Conservation (phyloP, 2,113 vertebrate species). For the Catagonus wagneri region DNA sequence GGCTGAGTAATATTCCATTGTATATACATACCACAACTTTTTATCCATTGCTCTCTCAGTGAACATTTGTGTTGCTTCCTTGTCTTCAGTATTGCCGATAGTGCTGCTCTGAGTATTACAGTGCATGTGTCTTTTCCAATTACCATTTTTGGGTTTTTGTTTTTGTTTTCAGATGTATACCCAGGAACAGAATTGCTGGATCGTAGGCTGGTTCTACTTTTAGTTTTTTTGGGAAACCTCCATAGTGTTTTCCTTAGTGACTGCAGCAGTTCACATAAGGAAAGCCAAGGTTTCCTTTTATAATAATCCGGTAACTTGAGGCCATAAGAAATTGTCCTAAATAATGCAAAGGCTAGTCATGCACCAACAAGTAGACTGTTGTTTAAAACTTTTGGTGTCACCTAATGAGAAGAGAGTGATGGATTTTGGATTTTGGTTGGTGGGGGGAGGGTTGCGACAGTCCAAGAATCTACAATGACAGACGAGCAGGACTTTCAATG, state of each 20-base stretch:
- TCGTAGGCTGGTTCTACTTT: background rate
- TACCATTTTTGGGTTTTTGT: background rate
- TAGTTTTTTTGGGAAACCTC: background rate
- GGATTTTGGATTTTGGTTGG: background rate
- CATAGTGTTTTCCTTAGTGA: background rate
- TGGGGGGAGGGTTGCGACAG: too few relatives aligned
- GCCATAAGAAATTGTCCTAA: background rate
- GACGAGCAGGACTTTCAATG: background rate
- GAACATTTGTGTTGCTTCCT: background rate
- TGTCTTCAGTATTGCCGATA: fast-evolving
- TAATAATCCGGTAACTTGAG: background rate
- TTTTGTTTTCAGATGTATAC: too few relatives aligned
- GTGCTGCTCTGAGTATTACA: fast-evolving
- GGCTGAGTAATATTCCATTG: background rate
- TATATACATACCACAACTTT: background rate
- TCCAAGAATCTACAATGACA: background rate
- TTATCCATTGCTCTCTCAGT: background rate
- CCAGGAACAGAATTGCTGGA: background rate
- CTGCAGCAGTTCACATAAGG: background rate
- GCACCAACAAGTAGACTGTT: background rate
- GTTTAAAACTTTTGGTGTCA: background rate
- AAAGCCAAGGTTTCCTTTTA: background rate
- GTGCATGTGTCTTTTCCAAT: background rate
- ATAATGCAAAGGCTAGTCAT: background rate
- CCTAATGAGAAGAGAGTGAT: background rate